Base-by-base conservation (phyloP, 2,797 vertebrate genomes). In the Furcifer pardalis region DNA sequence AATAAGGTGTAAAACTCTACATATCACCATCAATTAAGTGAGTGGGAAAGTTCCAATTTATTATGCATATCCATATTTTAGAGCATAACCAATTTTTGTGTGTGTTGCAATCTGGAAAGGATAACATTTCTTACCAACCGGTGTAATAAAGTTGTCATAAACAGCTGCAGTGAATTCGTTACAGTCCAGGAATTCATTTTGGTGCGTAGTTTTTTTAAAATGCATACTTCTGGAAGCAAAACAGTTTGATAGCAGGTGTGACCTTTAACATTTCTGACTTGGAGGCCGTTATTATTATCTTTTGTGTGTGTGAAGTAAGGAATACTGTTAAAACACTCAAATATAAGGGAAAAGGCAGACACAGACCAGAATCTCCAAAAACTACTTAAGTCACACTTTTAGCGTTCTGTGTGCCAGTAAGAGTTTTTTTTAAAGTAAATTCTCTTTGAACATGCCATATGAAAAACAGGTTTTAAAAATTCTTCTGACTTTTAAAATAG, bases 171-270 rank as follows among this genome's bases (percentile, higher is more conserved):
- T 90, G 89, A 94, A 92, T 95, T 95, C 94, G 94, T 96, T 96
- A 93, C 95, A 90, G 93, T 90, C 86, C 88, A 95, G 94, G 94
- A 94, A 96, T 96, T 96, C 93, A 82, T 83, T 89, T 79, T 72
- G 86, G 92, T 85, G 85, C 71, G 81, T 93, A 93, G 94, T 87
- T 93, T 96, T 94, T 92, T 89, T n/a, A n/a, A 89, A 83, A 75
- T 81, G 80, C 84, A 62, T 90, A 91, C 87, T 94, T 94, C 96
- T 96, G 73, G 89, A 97, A 92, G 84, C 91, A 90, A 89, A 94
- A 91, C 94, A 95, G 94, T 97, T 94, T 91, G 92, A 95, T 95
- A 95, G 95, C 96, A 97, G 96, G 94, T 97, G 95, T 95, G 96
- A 95, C 96, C 96, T 95, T 95, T 94, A 94, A 96, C 92, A 87